phyloP scores from a whole-genome alignment of 2,888 invertebrate species.

The Eupithecia subfuscata region DNA sequence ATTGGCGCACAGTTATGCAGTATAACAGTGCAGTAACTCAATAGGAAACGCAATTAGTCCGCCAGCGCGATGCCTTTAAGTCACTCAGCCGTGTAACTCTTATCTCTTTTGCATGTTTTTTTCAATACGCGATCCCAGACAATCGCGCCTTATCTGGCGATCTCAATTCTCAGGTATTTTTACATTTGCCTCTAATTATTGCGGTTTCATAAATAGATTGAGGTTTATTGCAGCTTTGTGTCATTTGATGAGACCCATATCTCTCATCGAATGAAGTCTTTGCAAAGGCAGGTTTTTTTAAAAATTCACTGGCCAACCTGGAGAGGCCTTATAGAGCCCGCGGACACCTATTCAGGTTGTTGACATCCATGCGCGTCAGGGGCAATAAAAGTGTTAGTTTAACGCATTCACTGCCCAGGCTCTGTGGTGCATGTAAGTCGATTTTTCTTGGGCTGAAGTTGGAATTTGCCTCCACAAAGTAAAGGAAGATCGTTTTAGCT shows the following conservation, averaged over 20 bases:
- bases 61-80: constrained; percentile 67
- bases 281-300: not conserved
- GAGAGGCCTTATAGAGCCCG: too few relatives aligned
- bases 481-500: too few relatives aligned
- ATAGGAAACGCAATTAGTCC: constrained; percentile 82
- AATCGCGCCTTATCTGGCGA: constrained; percentile 79
- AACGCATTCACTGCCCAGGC: too few relatives aligned
- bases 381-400: not conserved
- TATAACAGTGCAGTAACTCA: constrained; percentile 67
- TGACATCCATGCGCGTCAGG: too few relatives aligned
- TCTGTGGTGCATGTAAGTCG: too few relatives aligned
- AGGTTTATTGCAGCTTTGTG: constrained; percentile 62
- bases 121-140: constrained; percentile 82
- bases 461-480: too few relatives aligned
- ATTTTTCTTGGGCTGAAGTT: too few relatives aligned
- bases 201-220: constrained; percentile 74
- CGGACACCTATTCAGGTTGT: too few relatives aligned
- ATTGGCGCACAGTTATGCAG: constrained; percentile 44
- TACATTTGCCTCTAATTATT: constrained; percentile 80
- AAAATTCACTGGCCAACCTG: too few relatives aligned
- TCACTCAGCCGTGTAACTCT: constrained; percentile 79
- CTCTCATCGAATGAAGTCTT: too few relatives aligned
- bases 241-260: constrained; percentile 67
- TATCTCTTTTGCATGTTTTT: constrained; percentile 83
- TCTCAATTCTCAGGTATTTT: constrained; percentile 82